Base-by-base conservation (phyloP, 2,113 vertebrate species). In the Struthidea cinerea region DNA sequence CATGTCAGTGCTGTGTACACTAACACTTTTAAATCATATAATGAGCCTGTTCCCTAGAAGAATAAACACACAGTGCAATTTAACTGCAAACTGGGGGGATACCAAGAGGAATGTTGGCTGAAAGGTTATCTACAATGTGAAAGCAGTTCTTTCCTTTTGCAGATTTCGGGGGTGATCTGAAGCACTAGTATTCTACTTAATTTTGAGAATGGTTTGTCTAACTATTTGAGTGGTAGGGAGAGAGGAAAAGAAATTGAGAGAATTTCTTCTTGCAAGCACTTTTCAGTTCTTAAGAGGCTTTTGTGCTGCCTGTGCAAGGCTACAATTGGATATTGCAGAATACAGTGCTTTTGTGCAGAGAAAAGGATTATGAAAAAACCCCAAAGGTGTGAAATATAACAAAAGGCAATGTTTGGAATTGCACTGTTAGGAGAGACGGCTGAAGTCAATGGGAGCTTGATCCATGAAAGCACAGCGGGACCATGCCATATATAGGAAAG, bases 381-480 rank as follows among this genome's bases (percentile, higher is more conserved):
- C 44, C 44, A 69, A 60, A 89, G 67, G 61, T 94, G 81, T 85
- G 77, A 82, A 94, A 65, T 65, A 26, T 5, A 87, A 90, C 83
- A 86, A 87, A 95, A 91, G 68, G 52, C 84, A 77, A 15, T 44
- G 42, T 84, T 84, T 89, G 65, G 74, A 92, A 84, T 44, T 46
- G 63, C 67, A 17, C 63, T 59, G 67, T 80, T 91, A 67, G 81
- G 39, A 89, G 60, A 75, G 39, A 24, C 53, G 50, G 89, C 84
- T 95, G 63, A 92, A 96, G 76, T 90, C 76, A 79, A 76, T 63
- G 83, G 74, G 53, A 95, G 82, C 78, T 93, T 94, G 83, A 79
- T 75, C 83, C 68, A 8, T 68, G 77, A 81, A 94, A 91, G 77
- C 87, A 53, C 90, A 94, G 83, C 12, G 30, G 91, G 95, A 89